Percentiles rank a stretch among this genome's conserved stretches.
Conservation (phyloP, 2,888 invertebrate genomes). For the Volucella bombylans region DNA sequence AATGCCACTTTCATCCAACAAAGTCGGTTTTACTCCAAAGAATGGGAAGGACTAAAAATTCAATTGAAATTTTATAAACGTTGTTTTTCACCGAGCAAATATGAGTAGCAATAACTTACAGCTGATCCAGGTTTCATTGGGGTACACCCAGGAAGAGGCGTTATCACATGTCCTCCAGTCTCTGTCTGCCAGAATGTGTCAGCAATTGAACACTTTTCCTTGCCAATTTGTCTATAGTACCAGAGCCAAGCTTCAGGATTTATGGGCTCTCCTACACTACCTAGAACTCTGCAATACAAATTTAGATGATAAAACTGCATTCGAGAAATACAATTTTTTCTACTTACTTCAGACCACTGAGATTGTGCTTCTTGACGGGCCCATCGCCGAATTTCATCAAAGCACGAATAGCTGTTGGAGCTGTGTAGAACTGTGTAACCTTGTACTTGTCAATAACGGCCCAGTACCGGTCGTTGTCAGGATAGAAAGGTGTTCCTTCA, state of each 20-base stretch:
- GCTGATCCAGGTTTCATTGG: slow-evolving; percentile 99
- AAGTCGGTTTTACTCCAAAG: slow-evolving; percentile 95
- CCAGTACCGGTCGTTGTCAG: slow-evolving; percentile 97
- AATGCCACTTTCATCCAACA: slow-evolving; percentile 94
- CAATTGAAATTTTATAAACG: neutral
- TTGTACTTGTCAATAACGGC: slow-evolving; percentile 95
- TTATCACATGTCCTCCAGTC: slow-evolving; percentile 98
- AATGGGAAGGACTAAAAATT: slow-evolving; percentile 93
- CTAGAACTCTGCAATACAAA: slow-evolving; percentile 88
- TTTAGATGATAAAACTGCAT: neutral
- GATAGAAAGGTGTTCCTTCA: slow-evolving; percentile 98
- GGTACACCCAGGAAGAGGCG: slow-evolving; percentile 97
- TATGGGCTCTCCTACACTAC: slow-evolving; percentile 99
- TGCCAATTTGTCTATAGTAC: slow-evolving; percentile 94
- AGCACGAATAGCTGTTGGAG: slow-evolving; percentile 98
- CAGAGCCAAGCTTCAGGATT: slow-evolving; percentile 99
- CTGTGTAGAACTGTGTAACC: slow-evolving; percentile 98
- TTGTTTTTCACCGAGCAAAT: neutral
- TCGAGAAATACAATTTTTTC: neutral
- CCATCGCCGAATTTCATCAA: slow-evolving; percentile 97
- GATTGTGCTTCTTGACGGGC: slow-evolving; percentile 88
- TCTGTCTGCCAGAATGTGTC: slow-evolving; percentile 99
- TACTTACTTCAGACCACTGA: slow-evolving; percentile 80
- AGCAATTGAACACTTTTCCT: slow-evolving; percentile 93
- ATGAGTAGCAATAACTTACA: slow-evolving; percentile 84